Base-by-base conservation (phyloP, 2,888 invertebrate species). In the Volucella zonaria region DNA sequence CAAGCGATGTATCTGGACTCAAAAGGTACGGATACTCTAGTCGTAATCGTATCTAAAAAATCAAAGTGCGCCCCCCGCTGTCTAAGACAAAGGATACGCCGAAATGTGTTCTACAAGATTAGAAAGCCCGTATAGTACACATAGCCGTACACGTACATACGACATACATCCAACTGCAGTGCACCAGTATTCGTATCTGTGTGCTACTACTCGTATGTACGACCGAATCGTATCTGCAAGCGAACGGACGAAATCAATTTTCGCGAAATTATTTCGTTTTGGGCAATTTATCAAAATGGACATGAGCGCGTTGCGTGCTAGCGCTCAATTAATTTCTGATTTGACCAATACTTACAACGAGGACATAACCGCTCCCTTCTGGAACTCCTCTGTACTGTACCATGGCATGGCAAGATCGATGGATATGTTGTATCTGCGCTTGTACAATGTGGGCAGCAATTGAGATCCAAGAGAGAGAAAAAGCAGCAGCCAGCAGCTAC, bases 201-300 rank as follows among this genome's bases (percentile, higher is more conserved):
- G 8, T 8, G 66, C 8, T 31, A 42, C 23, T 70, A 18, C 1
- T 18, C 1, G 1, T 18, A 31, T 52, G 59, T 45, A 23, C 38
- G 15, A 52, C 2, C 11, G 61, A 8, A 12, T 11, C n/a, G 31
- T 11, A 23, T 45, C n/a, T 15, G 47, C 23, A 8, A 43, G 1
- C 14, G 47, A 38, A 59, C 38, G 54, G 71, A 75, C 59, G 79
- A 74, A 82, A 86, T 87, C 83, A 86, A 86, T 82, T 83, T 87
- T 82, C 80, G 74, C 85, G 80, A 87, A 87, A 85, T 85, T 87
- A 86, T 87, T 87, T 83, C 86, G 86, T 82, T 86, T 87, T 82
- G 81, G 86, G 87, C 86, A 86, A 88, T 88, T 88, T 88, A 88
- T 88, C 88, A 88, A 88, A 88, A 88, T 87, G 87, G 88, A 88